phyloP scores from a whole-genome alignment of 2,888 invertebrate genomes.

The Stenurella melanura region DNA sequence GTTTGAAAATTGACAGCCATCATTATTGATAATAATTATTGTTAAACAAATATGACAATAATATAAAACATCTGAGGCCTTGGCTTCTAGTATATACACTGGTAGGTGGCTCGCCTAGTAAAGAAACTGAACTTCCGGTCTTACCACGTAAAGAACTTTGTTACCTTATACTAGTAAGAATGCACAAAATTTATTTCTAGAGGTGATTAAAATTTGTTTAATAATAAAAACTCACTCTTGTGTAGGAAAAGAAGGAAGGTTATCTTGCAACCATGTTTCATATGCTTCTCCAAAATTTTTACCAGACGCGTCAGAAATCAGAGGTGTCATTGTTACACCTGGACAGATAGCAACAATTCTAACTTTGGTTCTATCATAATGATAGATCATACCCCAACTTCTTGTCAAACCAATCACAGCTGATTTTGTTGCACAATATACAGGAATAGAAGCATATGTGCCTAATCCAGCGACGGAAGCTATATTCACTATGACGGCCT shows the following conservation, averaged over 20 bases:
- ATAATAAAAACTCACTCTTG: conserved; percentile 11
- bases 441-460: conserved; percentile 30
- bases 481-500: conserved; percentile 55
- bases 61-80: too few species aligned
- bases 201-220: not conserved
- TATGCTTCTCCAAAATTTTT: conserved; percentile 45
- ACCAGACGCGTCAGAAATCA: conserved; percentile 57
- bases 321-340: conserved; percentile 73
- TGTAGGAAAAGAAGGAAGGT: not conserved
- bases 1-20: too few species aligned
- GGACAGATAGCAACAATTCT: conserved; percentile 75
- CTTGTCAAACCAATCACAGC: conserved; percentile 53
- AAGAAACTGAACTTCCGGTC: too few species aligned
- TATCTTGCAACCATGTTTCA: conserved; percentile 11
- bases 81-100: too few species aligned
- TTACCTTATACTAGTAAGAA: too few species aligned
- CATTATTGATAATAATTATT: too few species aligned
- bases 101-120: too few species aligned
- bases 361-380: conserved; percentile 72
- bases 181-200: too few species aligned
- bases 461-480: conserved; percentile 49
- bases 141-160: too few species aligned
- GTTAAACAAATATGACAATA: too few species aligned
- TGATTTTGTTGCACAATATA: conserved; percentile 53
- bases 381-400: conserved; percentile 47